Base-by-base conservation (phyloP, 1,140 invertebrate genomes). In the Pemphigus obesinymphae region DNA sequence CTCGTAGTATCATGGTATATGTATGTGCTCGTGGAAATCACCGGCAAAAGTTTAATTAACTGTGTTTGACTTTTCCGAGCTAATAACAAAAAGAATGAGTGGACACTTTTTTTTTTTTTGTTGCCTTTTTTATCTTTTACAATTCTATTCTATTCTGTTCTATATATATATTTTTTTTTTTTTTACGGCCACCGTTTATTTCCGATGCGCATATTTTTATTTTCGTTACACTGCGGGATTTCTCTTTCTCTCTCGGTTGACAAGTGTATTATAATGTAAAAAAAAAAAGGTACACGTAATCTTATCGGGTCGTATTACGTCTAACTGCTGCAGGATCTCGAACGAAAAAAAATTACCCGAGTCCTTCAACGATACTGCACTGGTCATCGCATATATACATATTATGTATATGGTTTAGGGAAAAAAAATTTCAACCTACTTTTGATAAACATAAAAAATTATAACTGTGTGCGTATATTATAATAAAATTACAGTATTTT, bases 11-110 rank as follows among this genome's bases (percentile, higher is more conserved):
- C n/a, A n/a, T n/a, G n/a, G 48, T 50, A 50, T 50, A n/a, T 6
- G 15, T 3, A 40, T 40, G 37, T 8, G 37, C 34, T 26, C 40
- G 26, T 43, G 55, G 37, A 58, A 80, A 80, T 63, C 20, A 45
- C 76, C 26, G 43, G 37, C 13, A 13, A 40, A 63, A 80, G 76
- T 80, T 80, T 80, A 80, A 80, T 80, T 80, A 80, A 80, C 76
- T 40, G 76, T 40, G 76, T 80, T 80, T 61, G 23, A 43, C 37
- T 34, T 73, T 50, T 50, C 4, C 70, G 5, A 31, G 70, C 26
- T 20, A 31, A 50, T 50, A 63, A 80, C 34, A 45, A 80, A 58
- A 80, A 80, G 23, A 76, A 48, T 20, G n/a, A 37, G 72, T 34
- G 20, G 55, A 80, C 34, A n/a, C 10, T 26, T 80, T 63, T 40